Evolutionary conservation across 2,113 vertebrate genomes (phyloP).

Genomic region (Furnarius figulus): DNA sequence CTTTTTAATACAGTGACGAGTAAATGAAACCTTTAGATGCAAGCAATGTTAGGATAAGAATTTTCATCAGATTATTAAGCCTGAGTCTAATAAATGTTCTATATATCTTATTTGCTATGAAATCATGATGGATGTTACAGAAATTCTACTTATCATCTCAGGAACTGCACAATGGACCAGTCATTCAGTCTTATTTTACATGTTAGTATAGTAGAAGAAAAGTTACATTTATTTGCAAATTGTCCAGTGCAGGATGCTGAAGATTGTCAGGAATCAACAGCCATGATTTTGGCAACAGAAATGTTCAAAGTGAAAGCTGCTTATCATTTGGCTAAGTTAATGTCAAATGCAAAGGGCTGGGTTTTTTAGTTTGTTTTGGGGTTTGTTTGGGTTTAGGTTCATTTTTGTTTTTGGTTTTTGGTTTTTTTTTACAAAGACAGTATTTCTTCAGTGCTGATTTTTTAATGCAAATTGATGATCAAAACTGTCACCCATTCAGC

Average conservation of each 20-base stretch:
- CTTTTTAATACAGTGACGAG: neutral
- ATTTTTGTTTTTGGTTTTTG: no score
- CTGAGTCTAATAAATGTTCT: neutral
- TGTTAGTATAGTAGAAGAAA: conserved; percentile 64
- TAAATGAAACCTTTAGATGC: neutral
- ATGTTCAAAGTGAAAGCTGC: neutral
- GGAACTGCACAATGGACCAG: neutral
- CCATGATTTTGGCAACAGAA: conserved; percentile 72
- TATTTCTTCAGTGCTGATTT: neutral
- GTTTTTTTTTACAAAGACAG: neutral
- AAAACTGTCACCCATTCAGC: neutral
- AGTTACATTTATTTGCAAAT: conserved; percentile 75
- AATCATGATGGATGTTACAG: neutral
- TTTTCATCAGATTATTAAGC: neutral
- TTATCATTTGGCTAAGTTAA: neutral
- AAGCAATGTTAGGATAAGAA: neutral
- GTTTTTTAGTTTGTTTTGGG: no score
- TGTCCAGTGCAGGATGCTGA: conserved; percentile 44
- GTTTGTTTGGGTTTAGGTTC: no score
- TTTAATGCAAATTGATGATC: neutral
- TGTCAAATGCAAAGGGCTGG: neutral
- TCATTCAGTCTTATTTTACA: neutral
- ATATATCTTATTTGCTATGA: neutral
- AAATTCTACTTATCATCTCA: neutral
- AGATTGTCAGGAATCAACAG: conserved; percentile 69